These are phyloP conservation scores for Percopsis transmontana DNA, from an alignment of 2,113 vertebrate species.

Conservation along the genomic window DNA sequence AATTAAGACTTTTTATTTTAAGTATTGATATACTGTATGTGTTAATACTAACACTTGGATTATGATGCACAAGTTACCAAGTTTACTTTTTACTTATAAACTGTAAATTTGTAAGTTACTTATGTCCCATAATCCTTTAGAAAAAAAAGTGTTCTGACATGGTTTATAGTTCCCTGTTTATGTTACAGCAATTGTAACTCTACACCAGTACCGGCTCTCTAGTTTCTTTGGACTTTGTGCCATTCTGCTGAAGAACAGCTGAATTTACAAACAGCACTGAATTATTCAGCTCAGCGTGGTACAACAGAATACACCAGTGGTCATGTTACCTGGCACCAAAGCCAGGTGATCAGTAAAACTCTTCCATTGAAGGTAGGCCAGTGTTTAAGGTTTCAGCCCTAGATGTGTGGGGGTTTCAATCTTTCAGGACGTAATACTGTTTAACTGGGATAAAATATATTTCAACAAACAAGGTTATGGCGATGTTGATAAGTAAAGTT, in stretches of 20 bases:
- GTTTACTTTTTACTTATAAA: neutral
- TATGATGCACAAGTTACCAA: too few species aligned
- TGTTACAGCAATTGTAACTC: conserved; percentile 33
- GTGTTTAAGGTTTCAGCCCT: neutral
- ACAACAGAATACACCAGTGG: conserved; percentile 10
- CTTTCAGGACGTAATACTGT: conserved; percentile 1
- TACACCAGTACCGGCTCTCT: conserved; percentile 43
- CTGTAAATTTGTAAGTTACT: conserved; percentile 12
- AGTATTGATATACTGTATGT: too few species aligned
- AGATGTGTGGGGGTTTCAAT: conserved; percentile 9
- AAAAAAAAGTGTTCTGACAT: conserved; percentile 25
- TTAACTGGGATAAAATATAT: conserved; percentile 16
- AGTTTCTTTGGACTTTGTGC: conserved; percentile 47
- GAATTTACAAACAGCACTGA: conserved; percentile 67
- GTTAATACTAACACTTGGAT: too few species aligned
- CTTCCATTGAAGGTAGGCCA: conserved; percentile 5
- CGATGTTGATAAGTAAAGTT: neutral
- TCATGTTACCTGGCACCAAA: conserved; percentile 57
- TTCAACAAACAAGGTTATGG: conserved; percentile 31
- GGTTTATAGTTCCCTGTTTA: conserved; percentile 6
- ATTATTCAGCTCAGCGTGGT: conserved; percentile 65
- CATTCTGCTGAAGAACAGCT: conserved; percentile 43
- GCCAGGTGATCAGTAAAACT: conserved; percentile 22
- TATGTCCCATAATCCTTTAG: neutral
- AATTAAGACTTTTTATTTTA: too few species aligned